Base-by-base conservation (phyloP, 2,888 invertebrate species). In the Cosmorhoe ocellata region DNA sequence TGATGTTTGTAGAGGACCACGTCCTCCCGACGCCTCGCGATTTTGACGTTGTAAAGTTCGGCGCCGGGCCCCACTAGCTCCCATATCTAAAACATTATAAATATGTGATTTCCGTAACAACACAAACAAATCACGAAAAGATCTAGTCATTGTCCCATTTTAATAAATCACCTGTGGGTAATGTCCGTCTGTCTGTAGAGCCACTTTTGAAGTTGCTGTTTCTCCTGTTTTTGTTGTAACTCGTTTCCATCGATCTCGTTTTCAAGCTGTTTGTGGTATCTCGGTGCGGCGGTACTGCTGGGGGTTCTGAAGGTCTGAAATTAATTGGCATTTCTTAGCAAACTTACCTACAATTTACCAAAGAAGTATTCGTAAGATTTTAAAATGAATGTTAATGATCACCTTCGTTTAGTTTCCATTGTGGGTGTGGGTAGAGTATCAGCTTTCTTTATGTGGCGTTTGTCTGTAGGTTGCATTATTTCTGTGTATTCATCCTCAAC, bases 161-260 rank as follows among this genome's bases (percentile, higher is more conserved):
- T 18, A 18, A 27, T 36, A 39, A 45, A 40, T 33, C 69, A 84
- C 95, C 95, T 61, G 94, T 93, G 3, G 95, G 95, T 61, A 95
- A 80, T 14, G 95, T 95, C 64, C 95, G 92, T 71, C 95, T 90
- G 71, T 95, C 95, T 22, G 93, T 86, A n/a, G 92, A 91, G 65
- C 93, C 86, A 80, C 91, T 78, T 81, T 91, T 88, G 70, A 93
- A 89, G 65, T 85, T 80, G 79, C 91, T 91, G 61, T 81, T 88
- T 63, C 89, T 81, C 59, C 92, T 90, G 63, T 92, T 91, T 71
- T 92, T 92, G 58, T 92, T 93, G 72, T 94, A 95, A 59, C 94
- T 94, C 2, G 95, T 95, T 75, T 96, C 96, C 94, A 96, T 96
- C 5, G 96, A 96, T 69, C 96, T 92, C 60, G 96, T 96, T 79